Evolutionary conservation across 2,888 invertebrate species (phyloP).

Genomic region (Miltochrista miniata): DNA sequence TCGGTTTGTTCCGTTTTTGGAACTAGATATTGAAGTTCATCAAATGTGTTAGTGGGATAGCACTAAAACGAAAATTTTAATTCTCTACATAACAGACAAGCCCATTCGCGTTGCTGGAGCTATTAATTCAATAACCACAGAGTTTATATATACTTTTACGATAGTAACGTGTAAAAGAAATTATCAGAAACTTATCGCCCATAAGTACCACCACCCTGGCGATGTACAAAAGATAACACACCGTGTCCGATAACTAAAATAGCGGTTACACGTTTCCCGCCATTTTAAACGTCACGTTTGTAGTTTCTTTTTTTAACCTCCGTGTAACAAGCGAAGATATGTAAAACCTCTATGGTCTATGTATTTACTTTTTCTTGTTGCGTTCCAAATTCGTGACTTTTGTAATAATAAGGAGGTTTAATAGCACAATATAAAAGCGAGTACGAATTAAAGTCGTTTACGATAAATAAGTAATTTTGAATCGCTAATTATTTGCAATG

Average conservation of each 20-base stretch:
- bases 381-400: slow-evolving; percentile 55
- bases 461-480: slow-evolving; percentile 46
- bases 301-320: slow-evolving; percentile 50
- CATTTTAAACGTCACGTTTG: slow-evolving; percentile 60
- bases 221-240: slow-evolving; percentile 61
- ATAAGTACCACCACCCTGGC: slow-evolving; percentile 52
- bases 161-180: slow-evolving; percentile 40
- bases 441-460: slow-evolving; percentile 34
- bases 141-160: slow-evolving; percentile 18
- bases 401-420: slow-evolving; percentile 45
- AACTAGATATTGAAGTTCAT: too few species aligned
- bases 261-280: slow-evolving; percentile 68
- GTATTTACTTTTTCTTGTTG: slow-evolving; percentile 58
- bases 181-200: slow-evolving; percentile 55
- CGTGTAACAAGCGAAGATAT: slow-evolving; percentile 16
- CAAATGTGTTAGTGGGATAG: too few species aligned
- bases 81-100: too few species aligned
- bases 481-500: slow-evolving; percentile 40
- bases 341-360: slow-evolving; percentile 56
- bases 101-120: too few species aligned
- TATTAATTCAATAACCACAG: slow-evolving; percentile 22
- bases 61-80: too few species aligned
- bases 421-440: slow-evolving; percentile 34
- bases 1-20: too few species aligned
- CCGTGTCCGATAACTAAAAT: slow-evolving; percentile 52